phyloP scores from a whole-genome alignment of 2,113 vertebrate species.

The Perca flavescens region DNA sequence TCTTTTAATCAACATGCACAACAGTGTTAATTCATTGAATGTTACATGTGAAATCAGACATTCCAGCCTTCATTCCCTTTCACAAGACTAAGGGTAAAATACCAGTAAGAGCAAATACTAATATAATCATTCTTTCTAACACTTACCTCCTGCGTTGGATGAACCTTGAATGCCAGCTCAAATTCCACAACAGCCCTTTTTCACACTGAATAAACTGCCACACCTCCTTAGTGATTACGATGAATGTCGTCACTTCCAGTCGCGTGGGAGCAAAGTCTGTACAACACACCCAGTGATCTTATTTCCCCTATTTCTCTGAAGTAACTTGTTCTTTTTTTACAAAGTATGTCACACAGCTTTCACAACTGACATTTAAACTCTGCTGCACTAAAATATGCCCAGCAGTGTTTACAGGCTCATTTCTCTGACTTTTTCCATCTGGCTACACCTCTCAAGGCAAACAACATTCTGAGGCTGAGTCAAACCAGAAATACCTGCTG shows the following conservation, averaged over 20 bases:
- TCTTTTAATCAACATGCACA: not conserved
- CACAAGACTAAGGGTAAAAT: not conserved
- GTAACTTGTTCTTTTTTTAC: not conserved
- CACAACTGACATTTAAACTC: not conserved
- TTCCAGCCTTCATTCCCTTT: not conserved
- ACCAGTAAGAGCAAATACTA: not conserved
- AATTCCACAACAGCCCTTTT: not conserved
- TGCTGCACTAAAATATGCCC: not conserved
- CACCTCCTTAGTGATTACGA: not conserved
- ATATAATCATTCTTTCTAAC: not conserved
- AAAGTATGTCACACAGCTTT: not conserved
- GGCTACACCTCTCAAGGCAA: not conserved
- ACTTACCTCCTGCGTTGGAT: slow-evolving; percentile 44
- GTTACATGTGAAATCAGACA: not conserved
- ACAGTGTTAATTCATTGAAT: not conserved
- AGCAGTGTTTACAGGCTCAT: not conserved
- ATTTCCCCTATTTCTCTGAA: not conserved
- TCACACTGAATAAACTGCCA: not conserved
- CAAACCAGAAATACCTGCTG: not conserved
- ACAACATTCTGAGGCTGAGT: slow-evolving; percentile 1
- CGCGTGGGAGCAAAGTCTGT: not conserved
- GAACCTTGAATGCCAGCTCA: slow-evolving; percentile 11
- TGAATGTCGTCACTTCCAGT: not conserved
- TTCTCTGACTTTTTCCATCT: not conserved
- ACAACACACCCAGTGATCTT: not conserved